A percentile compares a stretch with the other conserved stretches of the same genome.
These are phyloP conservation scores for Phania funesta DNA, from an alignment of 2,888 invertebrate species.

Conservation along the genomic window DNA sequence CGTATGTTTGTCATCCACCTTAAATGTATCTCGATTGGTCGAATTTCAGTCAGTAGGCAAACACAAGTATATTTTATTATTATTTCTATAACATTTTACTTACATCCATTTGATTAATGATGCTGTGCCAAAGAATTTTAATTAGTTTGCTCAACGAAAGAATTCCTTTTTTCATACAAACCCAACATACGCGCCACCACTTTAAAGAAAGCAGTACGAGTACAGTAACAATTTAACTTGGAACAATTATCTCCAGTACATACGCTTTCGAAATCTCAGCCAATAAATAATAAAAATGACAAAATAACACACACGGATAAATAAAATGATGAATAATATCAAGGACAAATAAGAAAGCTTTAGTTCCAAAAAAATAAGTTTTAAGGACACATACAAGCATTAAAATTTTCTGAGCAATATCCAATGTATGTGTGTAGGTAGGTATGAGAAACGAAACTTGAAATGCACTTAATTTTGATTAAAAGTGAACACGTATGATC, in stretches of 20 bases:
- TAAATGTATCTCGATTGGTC: too few relatives aligned
- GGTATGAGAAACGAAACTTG: background rate
- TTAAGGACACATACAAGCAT: background rate
- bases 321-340: constrained; percentile 18
- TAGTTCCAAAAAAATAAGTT: background rate
- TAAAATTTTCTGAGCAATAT: constrained; percentile 2
- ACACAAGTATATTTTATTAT: background rate
- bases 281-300: constrained; percentile 12
- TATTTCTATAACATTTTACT: background rate
- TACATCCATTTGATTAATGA: constrained; percentile 53
- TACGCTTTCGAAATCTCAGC: background rate
- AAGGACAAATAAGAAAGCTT: background rate
- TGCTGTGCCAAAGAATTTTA: constrained; percentile 38
- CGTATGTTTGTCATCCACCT: too few relatives aligned
- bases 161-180: background rate
- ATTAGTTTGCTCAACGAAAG: constrained; percentile 48
- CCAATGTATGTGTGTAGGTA: background rate
- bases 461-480: constrained; percentile 53
- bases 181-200: background rate
- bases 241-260: constrained; percentile 23
- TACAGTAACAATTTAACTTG: constrained; percentile 13
- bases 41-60: too few relatives aligned
- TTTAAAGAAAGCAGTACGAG: background rate
- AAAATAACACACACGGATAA: constrained; percentile 44
- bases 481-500: constrained; percentile 9